phyloP scores from a whole-genome alignment of 2,797 vertebrate species.

The Danio aesculapii region DNA sequence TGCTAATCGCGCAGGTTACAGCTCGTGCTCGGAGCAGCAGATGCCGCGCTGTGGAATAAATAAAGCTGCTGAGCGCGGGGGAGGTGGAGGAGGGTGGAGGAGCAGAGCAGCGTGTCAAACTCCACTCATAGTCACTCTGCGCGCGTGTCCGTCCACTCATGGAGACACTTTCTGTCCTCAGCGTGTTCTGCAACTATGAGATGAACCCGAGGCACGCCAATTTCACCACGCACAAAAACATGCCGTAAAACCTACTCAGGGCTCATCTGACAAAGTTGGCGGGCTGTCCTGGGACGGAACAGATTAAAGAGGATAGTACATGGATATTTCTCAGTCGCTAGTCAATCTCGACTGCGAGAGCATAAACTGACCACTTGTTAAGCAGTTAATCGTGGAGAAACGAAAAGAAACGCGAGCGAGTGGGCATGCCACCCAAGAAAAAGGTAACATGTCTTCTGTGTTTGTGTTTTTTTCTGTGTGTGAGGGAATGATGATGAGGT shows the following conservation, averaged over 20 bases:
- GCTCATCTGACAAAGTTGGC: conserved; percentile 39
- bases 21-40: conserved; percentile 74
- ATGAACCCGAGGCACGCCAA: neutral
- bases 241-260: conserved; percentile 14
- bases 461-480: neutral
- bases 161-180: conserved; percentile 7
- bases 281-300: conserved; percentile 41
- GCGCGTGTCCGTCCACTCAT: conserved; percentile 35
- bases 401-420: conserved; percentile 45
- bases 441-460: conserved; percentile 70
- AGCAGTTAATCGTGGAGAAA: conserved; percentile 58
- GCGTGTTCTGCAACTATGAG: conserved; percentile 5
- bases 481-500: conserved; percentile 40
- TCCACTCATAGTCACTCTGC: conserved; percentile 56
- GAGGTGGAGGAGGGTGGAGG: conserved; percentile 58
- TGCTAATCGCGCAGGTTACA: conserved; percentile 63
- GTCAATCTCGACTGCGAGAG: conserved; percentile 19
- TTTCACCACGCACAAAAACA: conserved; percentile 13
- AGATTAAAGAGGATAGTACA: conserved; percentile 42
- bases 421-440: conserved; percentile 82
- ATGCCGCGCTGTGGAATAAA: conserved; percentile 71
- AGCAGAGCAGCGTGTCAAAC: conserved; percentile 59
- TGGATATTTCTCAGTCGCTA: conserved; percentile 43
- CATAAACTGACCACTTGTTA: conserved; percentile 17
- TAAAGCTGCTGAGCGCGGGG: conserved; percentile 80